Conservation (phyloP, 2,797 vertebrate species). For the Percopsis omiscomaycus region DNA sequence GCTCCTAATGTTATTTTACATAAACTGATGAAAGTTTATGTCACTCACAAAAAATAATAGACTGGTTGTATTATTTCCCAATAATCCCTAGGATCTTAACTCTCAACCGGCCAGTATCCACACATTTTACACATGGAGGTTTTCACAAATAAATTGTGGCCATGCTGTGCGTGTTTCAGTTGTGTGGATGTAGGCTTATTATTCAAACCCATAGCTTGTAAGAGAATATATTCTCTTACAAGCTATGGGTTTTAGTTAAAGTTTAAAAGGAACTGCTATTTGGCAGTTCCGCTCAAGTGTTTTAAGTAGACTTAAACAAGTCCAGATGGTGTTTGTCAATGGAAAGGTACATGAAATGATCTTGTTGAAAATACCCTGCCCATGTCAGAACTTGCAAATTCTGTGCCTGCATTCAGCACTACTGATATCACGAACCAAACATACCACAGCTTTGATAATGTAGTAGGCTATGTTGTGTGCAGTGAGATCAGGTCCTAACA, state of each 20-base stretch:
- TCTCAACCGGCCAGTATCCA: not conserved
- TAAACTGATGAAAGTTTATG: not conserved
- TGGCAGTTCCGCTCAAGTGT: not conserved
- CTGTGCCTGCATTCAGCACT: not conserved
- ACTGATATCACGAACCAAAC: slow-evolving; percentile 1
- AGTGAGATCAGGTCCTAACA: not conserved
- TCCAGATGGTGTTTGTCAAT: not conserved
- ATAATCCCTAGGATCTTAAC: not conserved
- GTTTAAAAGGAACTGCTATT: no score
- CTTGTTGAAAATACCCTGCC: not conserved
- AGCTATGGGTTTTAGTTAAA: not conserved
- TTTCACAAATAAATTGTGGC: not conserved
- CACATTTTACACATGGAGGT: not conserved
- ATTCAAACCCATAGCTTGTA: not conserved
- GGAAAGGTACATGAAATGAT: slow-evolving; percentile 1
- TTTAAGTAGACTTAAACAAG: not conserved
- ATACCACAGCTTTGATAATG: not conserved
- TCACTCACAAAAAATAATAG: not conserved
- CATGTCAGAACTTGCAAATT: slow-evolving; percentile 20
- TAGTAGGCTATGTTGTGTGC: not conserved
- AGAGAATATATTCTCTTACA: not conserved
- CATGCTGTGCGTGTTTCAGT: not conserved
- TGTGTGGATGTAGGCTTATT: not conserved
- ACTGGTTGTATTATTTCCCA: slow-evolving; percentile 26
- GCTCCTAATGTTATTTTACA: not conserved